A percentile compares a stretch with the other conserved stretches of the same genome.
Evolutionary conservation across 2,113 vertebrate species (phyloP).

Genomic region (Nycticorax nycticorax): DNA sequence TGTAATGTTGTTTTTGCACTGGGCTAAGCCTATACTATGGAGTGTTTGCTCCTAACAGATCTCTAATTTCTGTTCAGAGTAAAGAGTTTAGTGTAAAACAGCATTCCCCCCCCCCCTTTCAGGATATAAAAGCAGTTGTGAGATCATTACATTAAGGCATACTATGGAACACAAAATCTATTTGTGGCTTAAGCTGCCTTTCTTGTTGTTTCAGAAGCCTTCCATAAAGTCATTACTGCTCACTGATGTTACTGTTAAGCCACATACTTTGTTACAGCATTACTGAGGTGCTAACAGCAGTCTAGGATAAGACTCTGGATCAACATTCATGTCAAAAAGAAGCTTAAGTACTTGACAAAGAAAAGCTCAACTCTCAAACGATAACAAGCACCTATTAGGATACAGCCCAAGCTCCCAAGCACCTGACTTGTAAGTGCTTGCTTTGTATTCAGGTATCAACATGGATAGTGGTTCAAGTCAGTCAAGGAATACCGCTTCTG

Average conservation of each 20-base stretch:
- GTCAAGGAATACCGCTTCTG: background rate
- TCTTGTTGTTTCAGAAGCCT: background rate
- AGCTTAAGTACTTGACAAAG: background rate
- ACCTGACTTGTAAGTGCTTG: accelerated
- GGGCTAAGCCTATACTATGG: background rate
- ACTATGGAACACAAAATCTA: background rate
- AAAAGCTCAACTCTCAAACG: background rate
- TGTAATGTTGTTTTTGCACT: background rate
- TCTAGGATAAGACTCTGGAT: background rate
- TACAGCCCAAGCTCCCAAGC: background rate
- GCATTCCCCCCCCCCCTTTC: background rate
- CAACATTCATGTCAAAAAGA: background rate
- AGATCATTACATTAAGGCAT: background rate
- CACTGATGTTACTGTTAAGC: background rate
- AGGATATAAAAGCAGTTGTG: background rate
- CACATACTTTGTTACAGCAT: background rate
- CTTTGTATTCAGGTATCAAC: background rate
- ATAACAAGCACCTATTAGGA: background rate
- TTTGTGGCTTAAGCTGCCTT: background rate
- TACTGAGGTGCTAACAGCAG: background rate
- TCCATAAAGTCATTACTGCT: background rate
- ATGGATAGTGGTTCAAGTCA: background rate
- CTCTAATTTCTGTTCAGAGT: background rate
- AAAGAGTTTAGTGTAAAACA: background rate
- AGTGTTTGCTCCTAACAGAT: background rate